Conservation (phyloP, 2,888 invertebrate genomes). For the Eutolmus rufibarbis region DNA sequence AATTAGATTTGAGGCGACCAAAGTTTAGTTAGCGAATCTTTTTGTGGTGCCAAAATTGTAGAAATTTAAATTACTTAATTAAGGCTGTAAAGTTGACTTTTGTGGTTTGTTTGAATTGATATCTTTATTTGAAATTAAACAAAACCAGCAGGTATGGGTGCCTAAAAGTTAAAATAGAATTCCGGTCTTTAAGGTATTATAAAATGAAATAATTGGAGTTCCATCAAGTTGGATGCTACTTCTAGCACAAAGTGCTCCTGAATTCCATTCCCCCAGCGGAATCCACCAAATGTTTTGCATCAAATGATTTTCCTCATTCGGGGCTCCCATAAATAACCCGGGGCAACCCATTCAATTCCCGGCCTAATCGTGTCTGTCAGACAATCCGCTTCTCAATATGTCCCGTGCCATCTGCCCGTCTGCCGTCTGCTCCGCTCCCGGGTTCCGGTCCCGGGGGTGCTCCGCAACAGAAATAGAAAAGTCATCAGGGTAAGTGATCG, state of each 20-base stretch:
- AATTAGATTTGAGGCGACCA: too few relatives aligned
- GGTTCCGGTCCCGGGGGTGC: background rate
- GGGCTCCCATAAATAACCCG: background rate
- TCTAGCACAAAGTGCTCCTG: background rate
- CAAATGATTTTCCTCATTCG: background rate
- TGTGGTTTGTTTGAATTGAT: too few relatives aligned
- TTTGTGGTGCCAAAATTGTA: too few relatives aligned
- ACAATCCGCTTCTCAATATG: background rate
- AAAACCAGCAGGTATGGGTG: too few relatives aligned
- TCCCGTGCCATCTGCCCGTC: conserved; percentile 3
- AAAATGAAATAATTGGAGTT: too few relatives aligned
- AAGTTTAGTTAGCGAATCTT: too few relatives aligned
- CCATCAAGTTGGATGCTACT: background rate
- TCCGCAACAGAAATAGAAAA: conserved; percentile 2
- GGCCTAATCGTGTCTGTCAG: background rate
- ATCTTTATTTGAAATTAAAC: too few relatives aligned
- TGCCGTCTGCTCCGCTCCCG: background rate
- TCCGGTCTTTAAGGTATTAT: too few relatives aligned
- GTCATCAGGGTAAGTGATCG: background rate
- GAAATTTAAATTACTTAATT: too few relatives aligned
- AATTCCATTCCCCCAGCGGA: background rate
- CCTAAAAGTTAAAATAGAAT: too few relatives aligned
- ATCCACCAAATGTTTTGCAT: background rate
- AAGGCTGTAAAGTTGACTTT: too few relatives aligned
- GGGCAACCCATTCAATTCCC: background rate